These are phyloP conservation scores for Phenganax stokvisi DNA, from an alignment of 92 coral and sea anemone species.

Conservation along the genomic window DNA sequence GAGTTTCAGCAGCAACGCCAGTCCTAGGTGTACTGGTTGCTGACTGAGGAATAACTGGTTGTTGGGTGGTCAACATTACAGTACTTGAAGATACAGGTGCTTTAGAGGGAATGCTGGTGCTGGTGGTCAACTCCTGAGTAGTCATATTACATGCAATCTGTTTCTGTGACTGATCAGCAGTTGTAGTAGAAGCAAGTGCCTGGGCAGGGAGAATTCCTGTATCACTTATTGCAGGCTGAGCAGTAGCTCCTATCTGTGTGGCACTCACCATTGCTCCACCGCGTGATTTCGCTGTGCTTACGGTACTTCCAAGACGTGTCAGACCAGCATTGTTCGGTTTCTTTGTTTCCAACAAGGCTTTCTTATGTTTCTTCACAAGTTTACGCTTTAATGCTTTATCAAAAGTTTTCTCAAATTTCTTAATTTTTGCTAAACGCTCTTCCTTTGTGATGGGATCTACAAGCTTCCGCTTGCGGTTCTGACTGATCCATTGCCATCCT, in stretches of 20 bases:
- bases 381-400: constrained; percentile 49
- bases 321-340: constrained; percentile 12
- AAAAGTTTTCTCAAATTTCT: constrained; percentile 61
- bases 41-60: neutral
- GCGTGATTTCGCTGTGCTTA: neutral
- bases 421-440: constrained; percentile 67
- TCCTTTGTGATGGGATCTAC: constrained; percentile 50
- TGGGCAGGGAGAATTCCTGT: neutral
- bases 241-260: constrained; percentile 4
- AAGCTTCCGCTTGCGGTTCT: constrained; percentile 59
- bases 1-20: neutral
- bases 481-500: constrained; percentile 97
- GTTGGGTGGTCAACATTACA: constrained; percentile 4
- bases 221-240: neutral
- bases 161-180: neutral
- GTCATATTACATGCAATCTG: no score
- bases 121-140: neutral
- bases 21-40: neutral
- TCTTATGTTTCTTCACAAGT: constrained; percentile 40
- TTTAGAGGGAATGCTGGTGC: constrained; percentile 11
- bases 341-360: constrained; percentile 10
- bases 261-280: constrained; percentile 11
- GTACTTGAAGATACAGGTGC: neutral
- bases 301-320: neutral
- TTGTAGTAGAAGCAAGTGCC: constrained; percentile 16